phyloP scores from a whole-genome alignment of 1,140 invertebrate genomes.

The Aphaenogaster floridana region DNA sequence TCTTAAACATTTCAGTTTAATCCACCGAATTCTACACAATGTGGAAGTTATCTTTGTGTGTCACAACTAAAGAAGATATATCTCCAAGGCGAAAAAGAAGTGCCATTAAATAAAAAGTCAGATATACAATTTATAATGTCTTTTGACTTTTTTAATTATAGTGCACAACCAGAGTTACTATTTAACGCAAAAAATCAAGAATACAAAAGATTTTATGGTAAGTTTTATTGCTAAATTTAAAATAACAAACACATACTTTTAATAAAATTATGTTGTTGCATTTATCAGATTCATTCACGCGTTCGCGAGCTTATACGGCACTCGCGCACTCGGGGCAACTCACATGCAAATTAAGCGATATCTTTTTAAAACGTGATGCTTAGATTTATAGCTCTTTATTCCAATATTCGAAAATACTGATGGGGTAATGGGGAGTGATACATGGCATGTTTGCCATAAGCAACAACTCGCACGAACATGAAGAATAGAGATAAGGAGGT shows the following conservation, averaged over 20 bases:
- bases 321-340: too few species aligned
- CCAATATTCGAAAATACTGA: too few species aligned
- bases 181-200: background rate
- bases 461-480: too few species aligned
- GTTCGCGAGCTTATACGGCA: too few species aligned
- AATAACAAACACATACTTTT: background rate
- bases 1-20: constrained; percentile 34
- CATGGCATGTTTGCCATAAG: too few species aligned
- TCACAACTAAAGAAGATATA: background rate
- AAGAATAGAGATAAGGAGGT: too few species aligned
- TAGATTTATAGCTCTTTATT: too few species aligned
- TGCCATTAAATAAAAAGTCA: background rate
- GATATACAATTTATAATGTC: background rate
- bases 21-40: constrained; percentile 10
- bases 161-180: background rate
- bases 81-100: background rate
- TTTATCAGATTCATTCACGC: too few species aligned
- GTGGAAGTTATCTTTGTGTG: background rate
- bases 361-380: too few species aligned
- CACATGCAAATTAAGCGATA: too few species aligned
- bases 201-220: constrained; percentile 1
- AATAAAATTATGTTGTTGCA: background rate
- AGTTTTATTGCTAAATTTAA: background rate
- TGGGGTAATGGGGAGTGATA: too few species aligned
- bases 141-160: constrained; percentile 12